These are phyloP conservation scores for Timema podura DNA, from an alignment of 2,888 invertebrate genomes.

Conservation along the genomic window DNA sequence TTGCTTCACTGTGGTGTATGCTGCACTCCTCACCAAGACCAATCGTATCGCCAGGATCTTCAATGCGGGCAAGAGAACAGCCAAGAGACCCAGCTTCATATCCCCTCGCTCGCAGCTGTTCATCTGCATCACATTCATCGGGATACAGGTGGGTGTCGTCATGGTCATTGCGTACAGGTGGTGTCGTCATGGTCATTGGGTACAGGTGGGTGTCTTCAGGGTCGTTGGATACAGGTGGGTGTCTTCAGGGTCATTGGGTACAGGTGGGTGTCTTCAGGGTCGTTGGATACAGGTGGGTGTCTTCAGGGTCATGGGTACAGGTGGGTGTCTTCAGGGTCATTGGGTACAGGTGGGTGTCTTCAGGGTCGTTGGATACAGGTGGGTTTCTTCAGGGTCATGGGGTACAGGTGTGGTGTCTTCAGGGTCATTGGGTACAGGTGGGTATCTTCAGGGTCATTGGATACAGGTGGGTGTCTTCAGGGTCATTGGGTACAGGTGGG, in stretches of 20 bases:
- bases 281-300: neutral
- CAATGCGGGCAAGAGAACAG: constrained; percentile 93
- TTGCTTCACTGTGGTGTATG: constrained; percentile 96
- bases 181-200: neutral
- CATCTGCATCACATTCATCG: constrained; percentile 82
- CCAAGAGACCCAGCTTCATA: constrained; percentile 90
- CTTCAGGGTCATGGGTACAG: neutral
- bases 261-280: neutral
- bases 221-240: neutral
- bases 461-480: neutral
- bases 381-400: neutral
- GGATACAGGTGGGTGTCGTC: constrained; percentile 66
- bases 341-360: neutral
- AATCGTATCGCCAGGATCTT: constrained; percentile 95
- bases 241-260: neutral
- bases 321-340: neutral
- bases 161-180: neutral
- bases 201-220: neutral
- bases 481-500: too few relatives aligned
- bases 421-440: neutral
- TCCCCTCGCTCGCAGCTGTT: constrained; percentile 86
- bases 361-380: neutral
- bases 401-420: neutral
- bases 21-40: constrained; percentile 94
- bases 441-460: too few relatives aligned